Base-by-base conservation (phyloP, 1,140 invertebrate species). In the Ooceraea biroi region DNA sequence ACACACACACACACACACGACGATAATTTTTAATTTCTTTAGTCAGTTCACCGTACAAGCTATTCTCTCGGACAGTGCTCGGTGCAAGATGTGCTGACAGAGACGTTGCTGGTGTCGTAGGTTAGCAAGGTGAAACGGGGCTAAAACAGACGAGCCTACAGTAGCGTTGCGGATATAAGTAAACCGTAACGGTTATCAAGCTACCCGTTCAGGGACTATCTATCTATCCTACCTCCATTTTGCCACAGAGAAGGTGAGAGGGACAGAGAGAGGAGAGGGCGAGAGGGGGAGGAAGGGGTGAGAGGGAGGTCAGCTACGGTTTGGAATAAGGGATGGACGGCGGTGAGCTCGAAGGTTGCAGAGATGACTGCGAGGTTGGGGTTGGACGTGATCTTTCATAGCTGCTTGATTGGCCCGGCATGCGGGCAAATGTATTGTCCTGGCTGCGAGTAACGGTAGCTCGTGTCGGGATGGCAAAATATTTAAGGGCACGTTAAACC, bases 331-430 rank as follows among this genome's bases (percentile, higher is more conserved):
- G 88, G 85, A 86, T 87, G 87, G 86, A 83, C 65, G 85, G 72
- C 60, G 84, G 78, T 86, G 85, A 90, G 82, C 88, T 87, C 83
- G 84, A 86, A 86, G 86, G 90, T 85, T 85, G 87, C 84, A 83
- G 84, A 78, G 87, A 78, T 84, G 65, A 63, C 63, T 82, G 82
- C 77, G 72, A 78, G 89, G 88, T 83, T 84, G 89, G 89, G 90
- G 83, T 85, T 91, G 93, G 88, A 94, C 93, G 93, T 94, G 93
- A 94, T 94, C 93, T 94, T 94, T 94, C 93, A 94, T 93, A 91
- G 93, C 88, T 89, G 92, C 92, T 94, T 94, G 93, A 94, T 94
- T 94, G 93, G 90, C 89, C 87, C 83, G 61, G 65, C 48, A 66
- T 11, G 82, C 65, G 73, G 57, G 90, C 25, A 44, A 84, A 92